Evolutionary conservation across 1,140 invertebrate genomes (phyloP), one percentile per base, ranked within the genome.

Genomic region (Lanistes nyassanus): DNA sequence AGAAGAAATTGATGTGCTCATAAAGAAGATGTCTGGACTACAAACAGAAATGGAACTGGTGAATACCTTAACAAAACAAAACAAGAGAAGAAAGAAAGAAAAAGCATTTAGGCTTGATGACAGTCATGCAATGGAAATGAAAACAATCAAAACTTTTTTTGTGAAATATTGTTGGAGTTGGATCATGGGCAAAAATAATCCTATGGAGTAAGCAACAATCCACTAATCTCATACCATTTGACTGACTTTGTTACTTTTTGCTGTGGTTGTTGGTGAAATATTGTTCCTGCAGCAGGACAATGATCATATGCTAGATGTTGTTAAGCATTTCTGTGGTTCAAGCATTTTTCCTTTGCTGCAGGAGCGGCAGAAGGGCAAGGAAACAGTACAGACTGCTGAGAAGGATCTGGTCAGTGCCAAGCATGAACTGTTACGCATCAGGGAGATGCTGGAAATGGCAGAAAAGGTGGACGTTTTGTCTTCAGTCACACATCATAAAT

Each of bases 401-500:
- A 80, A 87, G 71, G 85, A 89, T 70, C 76, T 90, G 26, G 79
- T 82, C 26, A 81, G 76, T 39, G 87, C 88, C 4, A 90, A 89
- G 80, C 89, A 89, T 75, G 87, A 89, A 77, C 82, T 89, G 36
- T 80, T 90, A 11, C 81, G 81, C 58, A 81, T 91, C 11, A 87
- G 91, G 76, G 90, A 91, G 42, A 91, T 91, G 84, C 74, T 90
- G 51, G 88, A 89, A 74, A 83, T 90, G 83, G 88, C 89, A 53
- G 89, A 90, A 79, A 90, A 89, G 83, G 89, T 90, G 81, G 37
- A 56, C n/a, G 7, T 47, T 26, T 11, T n/a, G 9, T 60, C 3
- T 26, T 60, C 29, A n/a, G 9, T 26, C 6, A 26, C 56, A 60
- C 9, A 2, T 53, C 0, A 60, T 23, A 31, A 60, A 26, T 31